A percentile compares a stretch with the other conserved stretches of the same genome.
These are phyloP conservation scores for Malaclemys terrapin DNA, from an alignment of 2,113 vertebrate species.

Conservation along the genomic window DNA sequence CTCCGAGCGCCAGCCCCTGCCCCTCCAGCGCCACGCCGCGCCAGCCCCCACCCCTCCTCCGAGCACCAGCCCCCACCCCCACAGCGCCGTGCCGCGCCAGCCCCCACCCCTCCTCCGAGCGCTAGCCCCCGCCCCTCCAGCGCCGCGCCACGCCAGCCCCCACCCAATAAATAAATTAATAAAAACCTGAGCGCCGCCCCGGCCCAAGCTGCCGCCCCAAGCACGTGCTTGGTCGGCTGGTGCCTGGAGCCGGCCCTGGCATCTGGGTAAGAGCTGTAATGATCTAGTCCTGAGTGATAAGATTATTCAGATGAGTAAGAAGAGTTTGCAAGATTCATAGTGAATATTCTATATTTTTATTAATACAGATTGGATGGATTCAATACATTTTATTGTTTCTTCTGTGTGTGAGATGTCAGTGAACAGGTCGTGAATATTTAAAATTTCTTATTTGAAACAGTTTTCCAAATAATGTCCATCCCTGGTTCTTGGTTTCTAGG, in stretches of 20 bases:
- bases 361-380: not conserved
- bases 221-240: too few relatives aligned
- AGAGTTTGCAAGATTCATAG: not conserved
- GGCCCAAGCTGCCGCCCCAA: too few relatives aligned
- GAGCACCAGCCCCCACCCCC: too few relatives aligned
- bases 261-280: conserved; percentile 12
- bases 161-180: too few relatives aligned
- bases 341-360: not conserved
- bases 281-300: not conserved
- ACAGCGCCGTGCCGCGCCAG: too few relatives aligned
- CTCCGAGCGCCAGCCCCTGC: too few relatives aligned
- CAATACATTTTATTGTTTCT: not conserved
- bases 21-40: too few relatives aligned
- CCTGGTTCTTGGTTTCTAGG: not conserved
- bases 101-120: too few relatives aligned
- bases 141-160: too few relatives aligned
- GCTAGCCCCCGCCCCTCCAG: too few relatives aligned
- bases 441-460: not conserved
- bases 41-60: too few relatives aligned
- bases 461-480: not conserved
- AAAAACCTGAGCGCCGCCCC: too few relatives aligned
- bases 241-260: not conserved
- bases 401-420: not conserved
- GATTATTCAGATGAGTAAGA: not conserved
- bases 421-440: not conserved